These are phyloP conservation scores for Danio choprae DNA, from an alignment of 2,797 vertebrate genomes.

Conservation along the genomic window DNA sequence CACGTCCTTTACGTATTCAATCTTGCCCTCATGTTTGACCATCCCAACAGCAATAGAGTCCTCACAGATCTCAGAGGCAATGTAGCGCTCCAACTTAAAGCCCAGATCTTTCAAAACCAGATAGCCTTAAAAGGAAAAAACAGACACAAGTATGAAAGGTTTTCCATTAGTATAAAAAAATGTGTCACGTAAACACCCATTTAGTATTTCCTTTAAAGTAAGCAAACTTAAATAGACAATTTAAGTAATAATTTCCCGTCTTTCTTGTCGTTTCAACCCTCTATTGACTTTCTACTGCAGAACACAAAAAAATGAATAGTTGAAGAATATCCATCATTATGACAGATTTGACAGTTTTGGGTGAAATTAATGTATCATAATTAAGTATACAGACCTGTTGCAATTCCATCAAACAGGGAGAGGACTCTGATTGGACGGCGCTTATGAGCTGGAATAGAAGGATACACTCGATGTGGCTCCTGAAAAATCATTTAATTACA, in stretches of 20 bases:
- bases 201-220: background rate
- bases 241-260: background rate
- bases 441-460: conserved; percentile 82
- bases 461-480: conserved; percentile 93
- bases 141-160: background rate
- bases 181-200: no score
- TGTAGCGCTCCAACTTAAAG: conserved; percentile 89
- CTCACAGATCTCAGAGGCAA: conserved; percentile 92
- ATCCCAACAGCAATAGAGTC: conserved; percentile 88
- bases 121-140: conserved; percentile 79
- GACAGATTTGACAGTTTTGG: no score
- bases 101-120: conserved; percentile 91
- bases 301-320: background rate
- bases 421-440: conserved; percentile 89
- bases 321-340: background rate
- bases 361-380: background rate
- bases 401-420: conserved; percentile 92
- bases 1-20: conserved; percentile 89
- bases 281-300: background rate
- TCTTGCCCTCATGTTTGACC: conserved; percentile 87
- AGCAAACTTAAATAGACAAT: background rate
- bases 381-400: conserved; percentile 81
- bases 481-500: conserved; percentile 58
- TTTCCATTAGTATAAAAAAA: no score
- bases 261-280: no score